A percentile compares a stretch with the other conserved stretches of the same genome.
Conservation (phyloP, 2,888 invertebrate species). For the Cyrtodaria siliqua region DNA sequence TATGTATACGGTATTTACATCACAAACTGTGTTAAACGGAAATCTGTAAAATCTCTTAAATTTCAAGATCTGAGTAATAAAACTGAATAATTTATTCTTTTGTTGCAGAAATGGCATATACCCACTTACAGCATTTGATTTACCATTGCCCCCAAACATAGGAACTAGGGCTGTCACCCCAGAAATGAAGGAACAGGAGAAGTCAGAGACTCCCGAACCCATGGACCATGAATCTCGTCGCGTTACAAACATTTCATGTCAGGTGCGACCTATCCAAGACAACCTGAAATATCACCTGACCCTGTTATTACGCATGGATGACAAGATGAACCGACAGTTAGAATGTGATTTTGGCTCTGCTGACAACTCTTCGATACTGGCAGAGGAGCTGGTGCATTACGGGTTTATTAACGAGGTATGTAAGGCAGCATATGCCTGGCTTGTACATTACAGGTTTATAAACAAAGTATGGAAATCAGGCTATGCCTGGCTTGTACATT, state of each 20-base stretch:
- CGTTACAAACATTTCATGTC: slow-evolving; percentile 98
- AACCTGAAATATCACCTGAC: slow-evolving; percentile 91
- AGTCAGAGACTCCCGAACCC: slow-evolving; percentile 93
- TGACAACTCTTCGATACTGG: slow-evolving; percentile 94
- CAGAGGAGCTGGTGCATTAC: slow-evolving; percentile 97
- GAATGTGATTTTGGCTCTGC: slow-evolving; percentile 94
- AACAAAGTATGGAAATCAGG: too few relatives aligned
- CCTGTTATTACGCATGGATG: slow-evolving; percentile 98
- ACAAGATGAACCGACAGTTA: slow-evolving; percentile 99
- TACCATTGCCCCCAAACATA: slow-evolving; percentile 86
- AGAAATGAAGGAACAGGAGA: slow-evolving; percentile 91
- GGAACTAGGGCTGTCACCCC: slow-evolving; percentile 89
- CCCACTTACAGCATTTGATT: slow-evolving; percentile 96
- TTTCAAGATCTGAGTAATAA: too few relatives aligned
- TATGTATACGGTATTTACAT: too few relatives aligned
- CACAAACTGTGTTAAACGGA: too few relatives aligned
- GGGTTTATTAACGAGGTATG: slow-evolving; percentile 98
- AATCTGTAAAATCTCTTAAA: too few relatives aligned
- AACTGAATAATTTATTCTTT: too few relatives aligned
- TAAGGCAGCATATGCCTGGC: too few relatives aligned
- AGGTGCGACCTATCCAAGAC: slow-evolving; percentile 90
- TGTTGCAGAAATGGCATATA: slow-evolving; percentile 96
- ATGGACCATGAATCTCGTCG: slow-evolving; percentile 95
- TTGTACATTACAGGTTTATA: too few relatives aligned
- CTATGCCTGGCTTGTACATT: too few relatives aligned